Evolutionary conservation across 2,797 vertebrate genomes (phyloP).

Genomic region (Tragopan temminckii): DNA sequence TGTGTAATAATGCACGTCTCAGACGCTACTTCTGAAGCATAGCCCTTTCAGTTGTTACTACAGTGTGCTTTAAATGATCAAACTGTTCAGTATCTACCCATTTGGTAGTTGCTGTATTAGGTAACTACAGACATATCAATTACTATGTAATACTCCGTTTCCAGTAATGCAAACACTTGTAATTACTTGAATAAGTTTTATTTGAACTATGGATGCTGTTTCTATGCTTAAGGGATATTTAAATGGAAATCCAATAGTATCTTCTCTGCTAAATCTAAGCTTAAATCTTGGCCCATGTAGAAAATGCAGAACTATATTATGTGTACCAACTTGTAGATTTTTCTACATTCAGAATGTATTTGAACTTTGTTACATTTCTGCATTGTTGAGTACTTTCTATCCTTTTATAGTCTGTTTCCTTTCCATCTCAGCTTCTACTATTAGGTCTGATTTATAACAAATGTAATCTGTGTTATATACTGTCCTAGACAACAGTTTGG

Average conservation of each 20-base stretch:
- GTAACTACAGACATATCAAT: slow-evolving; percentile 78
- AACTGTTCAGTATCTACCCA: slow-evolving; percentile 24
- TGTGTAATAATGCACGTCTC: background rate
- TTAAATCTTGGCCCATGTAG: slow-evolving; percentile 20
- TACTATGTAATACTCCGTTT: slow-evolving; percentile 79
- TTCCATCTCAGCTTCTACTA: slow-evolving; percentile 21
- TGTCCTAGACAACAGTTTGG: slow-evolving; percentile 27
- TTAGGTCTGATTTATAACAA: slow-evolving; percentile 56
- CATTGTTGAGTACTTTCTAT: slow-evolving; percentile 62
- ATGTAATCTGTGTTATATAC: background rate
- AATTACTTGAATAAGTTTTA: slow-evolving; percentile 79
- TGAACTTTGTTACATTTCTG: slow-evolving; percentile 50
- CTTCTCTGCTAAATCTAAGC: slow-evolving; percentile 64
- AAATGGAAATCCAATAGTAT: slow-evolving; percentile 51
- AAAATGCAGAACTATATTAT: slow-evolving; percentile 44
- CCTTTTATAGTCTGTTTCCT: slow-evolving; percentile 58
- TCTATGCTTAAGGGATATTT: slow-evolving; percentile 66
- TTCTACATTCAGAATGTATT: slow-evolving; percentile 53
- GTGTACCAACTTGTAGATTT: slow-evolving; percentile 43
- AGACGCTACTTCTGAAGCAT: background rate
- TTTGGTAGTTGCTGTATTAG: slow-evolving; percentile 65
- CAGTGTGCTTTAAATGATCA: slow-evolving; percentile 52
- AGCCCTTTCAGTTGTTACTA: slow-evolving; percentile 32
- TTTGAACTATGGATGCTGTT: slow-evolving; percentile 69
- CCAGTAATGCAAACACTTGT: slow-evolving; percentile 78